Base-by-base conservation (phyloP, 2,113 vertebrate species). In the Anas platyrhynchos region DNA sequence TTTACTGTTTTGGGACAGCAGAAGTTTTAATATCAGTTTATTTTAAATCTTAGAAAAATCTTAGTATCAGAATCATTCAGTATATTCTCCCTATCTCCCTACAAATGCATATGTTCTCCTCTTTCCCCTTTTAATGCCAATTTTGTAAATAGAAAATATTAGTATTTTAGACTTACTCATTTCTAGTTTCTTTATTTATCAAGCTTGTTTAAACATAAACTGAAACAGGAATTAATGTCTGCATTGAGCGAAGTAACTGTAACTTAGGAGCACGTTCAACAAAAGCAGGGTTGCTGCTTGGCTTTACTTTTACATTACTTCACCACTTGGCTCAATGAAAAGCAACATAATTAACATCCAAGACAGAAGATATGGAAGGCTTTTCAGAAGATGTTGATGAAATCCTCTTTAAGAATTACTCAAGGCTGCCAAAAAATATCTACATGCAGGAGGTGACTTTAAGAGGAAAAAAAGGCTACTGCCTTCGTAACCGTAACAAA, bases 361-460 rank as follows among this genome's bases (percentile, higher is more conserved):
- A 69, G 29, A 68, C 2, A 38, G 38, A 62, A 38, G 34, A 62
- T 18, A 71, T 0, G 0, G 36, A 41, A 41, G 32, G 4, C 21
- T 69, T 86, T 84, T 61, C 34, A 43, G 62, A 94, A 79, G 48
- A 68, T 14, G 14, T 55, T 68, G 62, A 68, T 44, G 65, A 78
- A 91, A 76, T 41, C 10, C 32, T 61, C 13, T 86, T 34, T 72
- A 93, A 59, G 52, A 84, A 87, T 61, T 79, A 52, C 29, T 84
- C 54, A 46, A 25, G 11, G n/a, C 31, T 9, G 27, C 34, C 55
- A 67, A 76, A 52, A 29, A 46, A 36, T 32, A 41, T 72, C 34
- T 62, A 58, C 17, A 10, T 6, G 22, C 7, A 77, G 26, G 34
- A 78, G 15, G 20, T 91, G 31, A 82, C 20, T 61, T 81, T 55